A percentile compares a stretch with the other conserved stretches of the same genome.
phyloP scores from a whole-genome alignment of 2,888 invertebrate genomes.

The Xanthorhoe designata region DNA sequence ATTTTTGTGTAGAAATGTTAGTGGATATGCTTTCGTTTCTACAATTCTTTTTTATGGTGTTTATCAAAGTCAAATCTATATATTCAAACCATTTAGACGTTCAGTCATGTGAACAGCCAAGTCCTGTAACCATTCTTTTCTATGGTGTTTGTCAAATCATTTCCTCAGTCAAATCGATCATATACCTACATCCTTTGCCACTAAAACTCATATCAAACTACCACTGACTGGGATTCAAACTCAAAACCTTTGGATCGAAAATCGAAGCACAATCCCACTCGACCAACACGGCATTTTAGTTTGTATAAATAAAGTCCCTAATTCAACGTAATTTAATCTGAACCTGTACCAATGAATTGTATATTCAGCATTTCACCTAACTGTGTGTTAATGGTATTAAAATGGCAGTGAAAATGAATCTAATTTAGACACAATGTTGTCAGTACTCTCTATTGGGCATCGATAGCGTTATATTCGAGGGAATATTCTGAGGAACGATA shows the following conservation, averaged over 20 bases:
- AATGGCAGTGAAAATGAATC: neutral
- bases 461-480: neutral
- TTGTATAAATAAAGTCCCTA: neutral
- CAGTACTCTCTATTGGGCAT: neutral
- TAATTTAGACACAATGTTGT: neutral
- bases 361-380: neutral
- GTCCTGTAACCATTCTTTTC: too few species aligned
- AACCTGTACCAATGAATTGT: neutral
- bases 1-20: conserved; percentile 1
- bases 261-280: neutral
- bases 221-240: too few species aligned
- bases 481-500: neutral
- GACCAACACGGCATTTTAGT: neutral
- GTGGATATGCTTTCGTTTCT: neutral
- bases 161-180: too few species aligned
- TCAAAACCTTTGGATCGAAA: too few species aligned
- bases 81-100: too few species aligned
- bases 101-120: too few species aligned
- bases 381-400: neutral
- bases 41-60: too few species aligned
- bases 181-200: too few species aligned
- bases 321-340: neutral
- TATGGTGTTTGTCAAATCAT: too few species aligned
- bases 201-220: too few species aligned
- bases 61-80: too few species aligned